Evolutionary conservation across 2,797 vertebrate species (phyloP), one percentile per base, ranked within the genome.

Genomic region (Moxostoma hubbsi): DNA sequence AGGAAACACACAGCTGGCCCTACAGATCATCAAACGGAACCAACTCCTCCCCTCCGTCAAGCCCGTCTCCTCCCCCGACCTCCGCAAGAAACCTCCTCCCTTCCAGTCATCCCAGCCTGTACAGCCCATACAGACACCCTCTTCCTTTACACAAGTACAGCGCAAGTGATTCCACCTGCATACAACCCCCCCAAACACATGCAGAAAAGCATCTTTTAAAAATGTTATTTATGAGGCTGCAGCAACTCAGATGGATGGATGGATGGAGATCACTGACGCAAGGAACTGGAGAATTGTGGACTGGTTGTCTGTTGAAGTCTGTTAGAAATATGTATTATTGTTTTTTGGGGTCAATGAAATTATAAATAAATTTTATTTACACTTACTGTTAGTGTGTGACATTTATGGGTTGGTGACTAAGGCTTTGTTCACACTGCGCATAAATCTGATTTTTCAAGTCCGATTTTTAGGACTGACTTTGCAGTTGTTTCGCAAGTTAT

Each of bases 1-100:
- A 97, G 98, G 98, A 84, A 99, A 99, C 88, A 98, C 97, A 0
- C 97, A 97, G 89, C 93, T 98, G 89, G 98, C 98, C n/a, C 87
- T 99, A 85, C 98, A 99, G 93, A 99, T 99, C 92, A 99, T 99
- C 93, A 99, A 99, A 91, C 92, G 98, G 83, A 99, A 99, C 88
- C 98, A 99, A 90, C 95, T 99, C 66, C 93, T 98, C 67, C 97
- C 98, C 5, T 88, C 94, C 0, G 86, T 92, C 67, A 95, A 96
- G 84, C 93, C 95, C 1, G 92, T 94, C 0, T 92, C 96, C 58
- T 95, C 96, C 0, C 93, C 93, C 1, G 98, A 99, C 75, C 89
- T 95, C 70, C 90, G 95, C 81, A 98, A 97, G 92, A 99, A 98
- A 85, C 79, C 90, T 0, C 92, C 73, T 83, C 75, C 94, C 24